A percentile compares a stretch with the other conserved stretches of the same genome.
Conservation (phyloP, 2,797 vertebrate genomes). For the Morelia viridis region DNA sequence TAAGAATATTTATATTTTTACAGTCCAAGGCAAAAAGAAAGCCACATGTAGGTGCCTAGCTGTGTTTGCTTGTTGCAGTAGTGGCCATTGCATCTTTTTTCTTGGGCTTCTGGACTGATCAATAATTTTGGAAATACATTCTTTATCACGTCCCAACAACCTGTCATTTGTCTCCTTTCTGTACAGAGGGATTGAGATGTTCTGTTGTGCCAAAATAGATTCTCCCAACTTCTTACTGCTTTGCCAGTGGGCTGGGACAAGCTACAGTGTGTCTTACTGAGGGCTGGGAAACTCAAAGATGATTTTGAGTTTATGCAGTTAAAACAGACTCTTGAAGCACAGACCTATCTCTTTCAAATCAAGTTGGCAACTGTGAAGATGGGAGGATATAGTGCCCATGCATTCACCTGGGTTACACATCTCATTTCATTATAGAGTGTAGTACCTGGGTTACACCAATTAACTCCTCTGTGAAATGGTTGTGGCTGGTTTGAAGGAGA, state of each 20-base stretch:
- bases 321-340: background rate
- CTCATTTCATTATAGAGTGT: slow-evolving; percentile 46
- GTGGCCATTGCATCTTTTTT: background rate
- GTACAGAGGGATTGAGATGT: background rate
- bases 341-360: slow-evolving; percentile 53
- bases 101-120: background rate
- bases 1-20: background rate
- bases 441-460: slow-evolving; percentile 44
- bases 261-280: slow-evolving; percentile 20
- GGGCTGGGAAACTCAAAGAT: slow-evolving; percentile 18
- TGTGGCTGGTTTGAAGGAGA: slow-evolving; percentile 31
- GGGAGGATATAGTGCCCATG: background rate
- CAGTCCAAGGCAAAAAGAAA: background rate
- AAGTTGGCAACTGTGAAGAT: slow-evolving; percentile 58
- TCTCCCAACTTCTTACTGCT: background rate
- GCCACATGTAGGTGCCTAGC: background rate
- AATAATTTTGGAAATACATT: background rate
- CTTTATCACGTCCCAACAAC: background rate
- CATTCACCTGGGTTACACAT: slow-evolving; percentile 27
- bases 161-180: background rate
- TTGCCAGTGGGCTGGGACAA: background rate
- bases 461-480: slow-evolving; percentile 40
- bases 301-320: background rate
- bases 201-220: background rate
- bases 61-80: background rate